A percentile compares a stretch with the other conserved stretches of the same genome.
Evolutionary conservation across 30 jellyfish, hydroid and myxozoan genomes (phyloP).

Genomic region (Cassiopea xamachana): DNA sequence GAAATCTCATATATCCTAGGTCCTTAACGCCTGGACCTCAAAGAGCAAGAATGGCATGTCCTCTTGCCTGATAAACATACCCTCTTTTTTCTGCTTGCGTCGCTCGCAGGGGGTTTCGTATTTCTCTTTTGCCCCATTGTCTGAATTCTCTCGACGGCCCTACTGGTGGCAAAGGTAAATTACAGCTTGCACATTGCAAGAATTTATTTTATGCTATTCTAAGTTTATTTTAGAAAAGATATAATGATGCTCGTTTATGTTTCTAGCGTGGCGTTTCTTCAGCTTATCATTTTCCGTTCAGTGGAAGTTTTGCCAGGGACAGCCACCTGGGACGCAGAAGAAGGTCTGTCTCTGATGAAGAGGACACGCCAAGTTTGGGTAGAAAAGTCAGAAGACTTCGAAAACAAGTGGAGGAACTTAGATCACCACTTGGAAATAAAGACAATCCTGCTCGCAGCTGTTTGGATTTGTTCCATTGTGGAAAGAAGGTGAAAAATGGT

Average conservation of each 20-base stretch:
- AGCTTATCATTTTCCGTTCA: constrained; percentile 62
- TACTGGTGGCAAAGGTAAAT: no score
- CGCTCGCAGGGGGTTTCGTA: no score
- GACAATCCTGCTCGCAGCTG: constrained; percentile 95
- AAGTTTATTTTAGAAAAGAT: neutral
- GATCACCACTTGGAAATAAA: constrained; percentile 83
- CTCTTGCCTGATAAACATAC: no score
- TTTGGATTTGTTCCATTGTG: constrained; percentile 84
- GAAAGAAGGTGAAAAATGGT: constrained; percentile 73
- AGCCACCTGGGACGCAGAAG: constrained; percentile 25
- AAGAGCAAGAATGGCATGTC: no score
- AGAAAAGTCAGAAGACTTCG: constrained; percentile 58
- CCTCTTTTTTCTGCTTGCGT: no score
- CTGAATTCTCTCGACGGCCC: no score
- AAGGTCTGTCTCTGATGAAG: constrained; percentile 27
- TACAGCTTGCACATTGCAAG: neutral
- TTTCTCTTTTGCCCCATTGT: no score
- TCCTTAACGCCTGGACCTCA: no score
- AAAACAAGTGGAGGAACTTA: constrained; percentile 65
- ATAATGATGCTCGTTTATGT: neutral
- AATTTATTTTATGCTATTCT: neutral
- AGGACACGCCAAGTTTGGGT: constrained; percentile 40
- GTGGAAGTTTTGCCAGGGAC: constrained; percentile 48
- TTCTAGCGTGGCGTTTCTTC: constrained; percentile 68
- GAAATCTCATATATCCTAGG: no score